phyloP scores from a whole-genome alignment of 1,140 invertebrate genomes.

The Whitmania pigra region DNA sequence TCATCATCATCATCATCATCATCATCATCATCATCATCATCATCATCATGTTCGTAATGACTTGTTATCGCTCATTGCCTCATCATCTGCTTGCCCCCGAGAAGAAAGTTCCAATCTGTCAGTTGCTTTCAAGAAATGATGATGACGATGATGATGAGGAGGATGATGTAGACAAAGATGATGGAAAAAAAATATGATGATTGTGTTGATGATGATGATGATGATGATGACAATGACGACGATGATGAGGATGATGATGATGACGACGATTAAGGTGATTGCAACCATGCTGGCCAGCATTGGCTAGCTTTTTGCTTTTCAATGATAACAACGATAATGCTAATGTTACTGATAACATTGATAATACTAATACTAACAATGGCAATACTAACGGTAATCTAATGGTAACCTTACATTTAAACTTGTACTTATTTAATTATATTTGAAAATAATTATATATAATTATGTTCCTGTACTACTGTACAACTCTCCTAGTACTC shows the following conservation, averaged over 20 bases:
- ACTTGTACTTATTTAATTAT: too few relatives aligned
- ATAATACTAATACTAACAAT: too few relatives aligned
- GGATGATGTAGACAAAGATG: not conserved
- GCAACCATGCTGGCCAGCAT: not conserved
- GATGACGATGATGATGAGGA: not conserved
- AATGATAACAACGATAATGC: too few relatives aligned
- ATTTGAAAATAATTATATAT: too few relatives aligned
- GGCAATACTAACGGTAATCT: too few relatives aligned
- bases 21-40: slow-evolving; percentile 4
- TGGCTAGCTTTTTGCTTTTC: not conserved
- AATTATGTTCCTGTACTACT: not conserved
- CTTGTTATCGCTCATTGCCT: not conserved
- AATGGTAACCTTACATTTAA: too few relatives aligned
- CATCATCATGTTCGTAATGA: slow-evolving; percentile 4
- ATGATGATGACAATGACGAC: slow-evolving; percentile 1
- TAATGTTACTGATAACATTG: too few relatives aligned
- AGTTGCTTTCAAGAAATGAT: not conserved
- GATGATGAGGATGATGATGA: not conserved
- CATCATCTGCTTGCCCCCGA: slow-evolving; percentile 2
- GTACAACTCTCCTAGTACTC: too few relatives aligned
- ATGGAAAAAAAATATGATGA: not conserved
- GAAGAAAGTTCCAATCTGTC: not conserved
- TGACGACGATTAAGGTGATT: not conserved
- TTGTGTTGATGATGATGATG: not conserved
- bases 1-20: slow-evolving; percentile 8